phyloP scores from a whole-genome alignment of 2,797 vertebrate species.

The Malacoraja senta region DNA sequence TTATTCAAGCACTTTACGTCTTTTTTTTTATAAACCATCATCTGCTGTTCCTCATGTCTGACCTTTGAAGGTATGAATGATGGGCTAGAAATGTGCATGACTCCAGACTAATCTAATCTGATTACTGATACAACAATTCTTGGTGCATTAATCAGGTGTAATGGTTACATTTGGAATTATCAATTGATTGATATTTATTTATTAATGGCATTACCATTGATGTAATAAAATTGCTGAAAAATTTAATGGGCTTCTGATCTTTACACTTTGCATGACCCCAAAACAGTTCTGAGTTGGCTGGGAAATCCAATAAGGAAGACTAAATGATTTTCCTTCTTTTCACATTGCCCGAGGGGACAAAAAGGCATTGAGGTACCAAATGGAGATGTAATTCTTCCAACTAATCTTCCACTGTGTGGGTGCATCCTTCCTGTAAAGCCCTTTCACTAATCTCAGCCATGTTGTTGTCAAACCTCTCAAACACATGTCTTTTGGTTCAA shows the following conservation, averaged over 20 bases:
- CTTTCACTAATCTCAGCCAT: neutral
- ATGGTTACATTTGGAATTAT: neutral
- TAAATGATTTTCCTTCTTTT: neutral
- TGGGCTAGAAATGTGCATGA: neutral
- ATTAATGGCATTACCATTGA: neutral
- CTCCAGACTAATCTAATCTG: neutral
- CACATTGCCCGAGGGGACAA: neutral
- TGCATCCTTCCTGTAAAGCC: neutral
- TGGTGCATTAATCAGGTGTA: no score
- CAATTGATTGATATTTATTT: neutral
- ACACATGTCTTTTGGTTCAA: no score
- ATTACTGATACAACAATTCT: no score
- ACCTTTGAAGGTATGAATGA: neutral
- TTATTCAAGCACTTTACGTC: no score
- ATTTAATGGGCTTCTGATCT: neutral
- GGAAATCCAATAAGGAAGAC: neutral
- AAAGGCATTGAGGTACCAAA: neutral
- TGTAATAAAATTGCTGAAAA: neutral
- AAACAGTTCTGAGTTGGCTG: neutral
- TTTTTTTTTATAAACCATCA: no score
- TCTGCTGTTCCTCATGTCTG: no score
- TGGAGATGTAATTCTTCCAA: neutral
- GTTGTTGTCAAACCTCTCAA: neutral
- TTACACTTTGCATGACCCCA: neutral
- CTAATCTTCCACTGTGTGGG: neutral